phyloP scores from a whole-genome alignment of 2,797 vertebrate species.

The Sebastes glaucus region DNA sequence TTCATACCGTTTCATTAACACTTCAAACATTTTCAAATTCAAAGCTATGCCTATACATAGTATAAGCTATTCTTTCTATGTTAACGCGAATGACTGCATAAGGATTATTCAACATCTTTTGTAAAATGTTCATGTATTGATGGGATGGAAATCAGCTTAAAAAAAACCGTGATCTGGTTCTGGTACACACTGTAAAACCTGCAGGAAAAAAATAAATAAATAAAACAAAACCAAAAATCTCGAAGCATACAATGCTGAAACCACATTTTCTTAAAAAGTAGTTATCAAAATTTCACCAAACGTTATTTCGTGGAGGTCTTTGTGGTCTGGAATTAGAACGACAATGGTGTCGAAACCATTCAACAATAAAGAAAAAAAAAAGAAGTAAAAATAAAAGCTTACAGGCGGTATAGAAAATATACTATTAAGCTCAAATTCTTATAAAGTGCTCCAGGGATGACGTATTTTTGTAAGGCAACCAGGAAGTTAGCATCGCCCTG shows the following conservation, averaged over 20 bases:
- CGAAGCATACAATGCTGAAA: not conserved
- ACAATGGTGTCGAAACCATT: not conserved
- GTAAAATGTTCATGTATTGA: not conserved
- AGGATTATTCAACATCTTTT: slow-evolving; percentile 8
- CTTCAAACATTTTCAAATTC: slow-evolving; percentile 62
- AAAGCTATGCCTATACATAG: not conserved
- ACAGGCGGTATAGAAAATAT: not conserved
- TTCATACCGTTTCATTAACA: slow-evolving; percentile 57
- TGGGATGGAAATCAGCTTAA: not conserved
- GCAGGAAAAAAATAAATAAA: not conserved
- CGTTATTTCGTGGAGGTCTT: not conserved
- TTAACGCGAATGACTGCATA: slow-evolving; percentile 12
- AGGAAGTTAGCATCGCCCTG: too few relatives aligned
- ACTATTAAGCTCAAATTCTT: not conserved
- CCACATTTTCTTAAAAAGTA: not conserved
- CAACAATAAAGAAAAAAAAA: not conserved
- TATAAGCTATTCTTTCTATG: slow-evolving; percentile 35
- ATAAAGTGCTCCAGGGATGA: not conserved
- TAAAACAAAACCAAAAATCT: not conserved
- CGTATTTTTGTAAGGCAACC: too few relatives aligned
- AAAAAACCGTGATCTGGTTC: not conserved
- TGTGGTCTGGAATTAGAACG: not conserved
- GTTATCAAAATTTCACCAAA: not conserved
- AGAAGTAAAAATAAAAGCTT: not conserved
- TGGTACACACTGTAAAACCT: not conserved